phyloP scores from a whole-genome alignment of 92 coral and sea anemone species.

The Epizoanthus scotinus region DNA sequence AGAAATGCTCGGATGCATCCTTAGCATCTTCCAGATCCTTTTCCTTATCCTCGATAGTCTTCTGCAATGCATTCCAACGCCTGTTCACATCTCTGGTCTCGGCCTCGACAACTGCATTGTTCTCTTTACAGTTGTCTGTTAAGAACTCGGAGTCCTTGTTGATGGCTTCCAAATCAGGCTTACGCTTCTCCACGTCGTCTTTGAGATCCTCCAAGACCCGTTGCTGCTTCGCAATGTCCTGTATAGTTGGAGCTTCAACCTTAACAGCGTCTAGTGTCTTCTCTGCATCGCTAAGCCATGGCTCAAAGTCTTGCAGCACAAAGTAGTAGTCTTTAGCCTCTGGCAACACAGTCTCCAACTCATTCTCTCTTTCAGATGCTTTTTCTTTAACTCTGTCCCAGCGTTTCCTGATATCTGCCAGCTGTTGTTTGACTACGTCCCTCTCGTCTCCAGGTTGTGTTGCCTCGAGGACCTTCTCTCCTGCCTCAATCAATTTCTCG shows the following conservation, averaged over 20 bases:
- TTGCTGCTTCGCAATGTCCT: constrained; percentile 72
- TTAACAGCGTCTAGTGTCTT: constrained; percentile 61
- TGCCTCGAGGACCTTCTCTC: constrained; percentile 77
- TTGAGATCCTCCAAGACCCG: constrained; percentile 71
- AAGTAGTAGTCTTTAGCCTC: constrained; percentile 75
- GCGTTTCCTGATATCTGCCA: constrained; percentile 76
- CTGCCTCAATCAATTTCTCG: constrained; percentile 77
- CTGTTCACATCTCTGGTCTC: constrained; percentile 68
- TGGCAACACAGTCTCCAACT: constrained; percentile 66
- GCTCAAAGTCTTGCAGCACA: constrained; percentile 58
- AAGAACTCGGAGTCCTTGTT: constrained; percentile 77
- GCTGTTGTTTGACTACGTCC: constrained; percentile 66
- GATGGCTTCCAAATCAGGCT: constrained; percentile 68
- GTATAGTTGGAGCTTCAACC: constrained; percentile 63
- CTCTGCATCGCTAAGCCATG: constrained; percentile 85
- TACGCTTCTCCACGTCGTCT: constrained; percentile 81
- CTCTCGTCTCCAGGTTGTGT: constrained; percentile 82
- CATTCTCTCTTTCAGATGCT: constrained; percentile 62
- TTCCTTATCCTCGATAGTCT: constrained; percentile 71
- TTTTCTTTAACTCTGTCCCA: constrained; percentile 78
- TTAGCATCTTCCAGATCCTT: constrained; percentile 61
- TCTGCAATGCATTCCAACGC: constrained; percentile 82
- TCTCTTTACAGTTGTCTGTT: constrained; percentile 81
- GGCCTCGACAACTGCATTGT: constrained; percentile 80
- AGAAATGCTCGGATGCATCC: constrained; percentile 59